Percentiles rank a stretch among this genome's conserved stretches.
These are phyloP conservation scores for Falco peregrinus DNA, from an alignment of 2,797 vertebrate species.

Conservation along the genomic window DNA sequence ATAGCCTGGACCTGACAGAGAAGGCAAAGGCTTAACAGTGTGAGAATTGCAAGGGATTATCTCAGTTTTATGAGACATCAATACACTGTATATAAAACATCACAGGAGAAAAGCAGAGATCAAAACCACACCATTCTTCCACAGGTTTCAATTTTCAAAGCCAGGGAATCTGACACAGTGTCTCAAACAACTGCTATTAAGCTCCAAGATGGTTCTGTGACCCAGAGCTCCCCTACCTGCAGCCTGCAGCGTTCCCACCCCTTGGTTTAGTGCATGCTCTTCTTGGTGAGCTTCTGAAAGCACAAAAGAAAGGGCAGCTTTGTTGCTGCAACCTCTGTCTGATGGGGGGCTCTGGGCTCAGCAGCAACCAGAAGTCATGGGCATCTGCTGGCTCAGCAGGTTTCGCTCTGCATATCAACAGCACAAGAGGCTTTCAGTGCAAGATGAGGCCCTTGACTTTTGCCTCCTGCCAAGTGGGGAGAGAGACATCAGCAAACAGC, in stretches of 20 bases:
- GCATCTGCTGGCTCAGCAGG: conserved; percentile 1
- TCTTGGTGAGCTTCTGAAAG: not conserved
- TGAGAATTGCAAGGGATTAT: conserved; percentile 42
- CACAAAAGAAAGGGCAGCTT: not conserved
- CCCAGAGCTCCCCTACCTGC: not conserved
- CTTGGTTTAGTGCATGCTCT: not conserved
- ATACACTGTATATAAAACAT: not conserved
- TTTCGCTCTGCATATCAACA: accelerated
- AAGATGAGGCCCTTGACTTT: not conserved
- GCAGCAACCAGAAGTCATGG: not conserved
- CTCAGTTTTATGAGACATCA: conserved; percentile 47
- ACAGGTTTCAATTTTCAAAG: conserved; percentile 43
- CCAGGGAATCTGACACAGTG: not conserved
- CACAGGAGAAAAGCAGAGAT: conserved; percentile 34
- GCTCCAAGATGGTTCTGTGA: not conserved
- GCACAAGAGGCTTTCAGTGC: accelerated
- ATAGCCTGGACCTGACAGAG: not conserved
- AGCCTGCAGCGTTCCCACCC: not conserved
- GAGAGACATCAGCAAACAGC: not conserved
- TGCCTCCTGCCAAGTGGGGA: not conserved
- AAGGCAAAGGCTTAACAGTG: conserved; percentile 24
- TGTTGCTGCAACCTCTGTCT: not conserved
- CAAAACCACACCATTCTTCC: not conserved
- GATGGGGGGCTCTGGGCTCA: not conserved
- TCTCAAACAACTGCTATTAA: not conserved